Percentiles rank a stretch among this genome's conserved stretches.
Conservation (phyloP, 2,797 vertebrate species). For the Characodon lateralis region DNA sequence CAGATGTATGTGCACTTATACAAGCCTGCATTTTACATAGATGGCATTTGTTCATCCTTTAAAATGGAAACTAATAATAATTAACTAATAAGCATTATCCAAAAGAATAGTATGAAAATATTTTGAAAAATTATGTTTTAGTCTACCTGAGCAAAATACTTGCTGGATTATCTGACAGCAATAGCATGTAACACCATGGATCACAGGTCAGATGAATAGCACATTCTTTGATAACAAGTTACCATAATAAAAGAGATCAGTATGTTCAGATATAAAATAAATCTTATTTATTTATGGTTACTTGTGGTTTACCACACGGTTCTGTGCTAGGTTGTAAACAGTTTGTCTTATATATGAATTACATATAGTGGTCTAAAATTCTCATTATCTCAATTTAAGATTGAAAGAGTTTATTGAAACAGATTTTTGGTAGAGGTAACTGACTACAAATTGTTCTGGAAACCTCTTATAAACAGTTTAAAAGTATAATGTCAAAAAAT, state of each 20-base stretch:
- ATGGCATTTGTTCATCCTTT: neutral
- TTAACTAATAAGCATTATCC: conserved; percentile 3
- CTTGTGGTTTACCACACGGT: neutral
- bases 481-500: neutral
- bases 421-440: no score
- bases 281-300: neutral
- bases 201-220: neutral
- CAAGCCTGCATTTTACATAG: neutral
- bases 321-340: neutral
- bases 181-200: neutral
- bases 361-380: neutral
- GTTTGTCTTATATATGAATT: neutral
- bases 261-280: neutral
- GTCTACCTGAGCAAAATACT: conserved; percentile 10
- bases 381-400: neutral
- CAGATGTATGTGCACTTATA: neutral
- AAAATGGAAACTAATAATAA: neutral
- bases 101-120: conserved; percentile 1
- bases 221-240: neutral
- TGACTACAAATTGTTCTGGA: neutral
- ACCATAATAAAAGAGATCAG: neutral
- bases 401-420: neutral
- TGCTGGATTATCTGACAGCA: conserved; percentile 1
- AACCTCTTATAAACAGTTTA: neutral
- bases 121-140: neutral